Percentiles rank a stretch among this genome's conserved stretches.
These are phyloP conservation scores for Pseudomyrmex sp. DNA, from an alignment of 1,140 invertebrate species.

Conservation along the genomic window DNA sequence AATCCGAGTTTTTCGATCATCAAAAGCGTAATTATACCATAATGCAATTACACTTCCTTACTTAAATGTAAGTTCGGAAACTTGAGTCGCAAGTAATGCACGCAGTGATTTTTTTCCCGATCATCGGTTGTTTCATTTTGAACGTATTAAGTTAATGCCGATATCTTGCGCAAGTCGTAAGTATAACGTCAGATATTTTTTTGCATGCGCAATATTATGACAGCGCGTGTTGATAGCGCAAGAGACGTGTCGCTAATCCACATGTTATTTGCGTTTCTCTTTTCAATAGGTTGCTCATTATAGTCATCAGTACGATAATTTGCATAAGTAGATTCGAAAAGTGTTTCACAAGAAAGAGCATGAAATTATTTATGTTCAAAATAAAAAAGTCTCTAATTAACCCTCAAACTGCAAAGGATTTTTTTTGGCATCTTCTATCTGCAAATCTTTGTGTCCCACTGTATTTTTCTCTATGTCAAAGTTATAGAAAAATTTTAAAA, in stretches of 20 bases:
- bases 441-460: neutral
- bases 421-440: neutral
- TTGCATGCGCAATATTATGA: neutral
- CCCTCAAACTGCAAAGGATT: neutral
- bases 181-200: too few species aligned
- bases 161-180: too few species aligned
- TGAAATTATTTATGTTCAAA: neutral
- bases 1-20: neutral
- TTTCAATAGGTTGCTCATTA: neutral
- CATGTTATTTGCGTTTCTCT: conserved; percentile 28
- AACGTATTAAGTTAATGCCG: too few species aligned
- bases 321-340: conserved; percentile 19
- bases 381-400: conserved; percentile 30
- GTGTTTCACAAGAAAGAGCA: neutral
- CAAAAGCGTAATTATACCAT: neutral
- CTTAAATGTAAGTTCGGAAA: neutral
- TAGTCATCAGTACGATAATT: neutral
- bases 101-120: too few species aligned
- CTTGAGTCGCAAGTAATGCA: neutral
- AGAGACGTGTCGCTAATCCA: neutral
- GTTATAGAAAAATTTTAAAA: too few species aligned
- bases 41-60: too few species aligned
- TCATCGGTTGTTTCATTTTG: too few species aligned
- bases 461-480: neutral
- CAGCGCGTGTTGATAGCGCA: neutral